Conservation (phyloP, 2,797 vertebrate genomes). For the Enteromius unitaeniatus region DNA sequence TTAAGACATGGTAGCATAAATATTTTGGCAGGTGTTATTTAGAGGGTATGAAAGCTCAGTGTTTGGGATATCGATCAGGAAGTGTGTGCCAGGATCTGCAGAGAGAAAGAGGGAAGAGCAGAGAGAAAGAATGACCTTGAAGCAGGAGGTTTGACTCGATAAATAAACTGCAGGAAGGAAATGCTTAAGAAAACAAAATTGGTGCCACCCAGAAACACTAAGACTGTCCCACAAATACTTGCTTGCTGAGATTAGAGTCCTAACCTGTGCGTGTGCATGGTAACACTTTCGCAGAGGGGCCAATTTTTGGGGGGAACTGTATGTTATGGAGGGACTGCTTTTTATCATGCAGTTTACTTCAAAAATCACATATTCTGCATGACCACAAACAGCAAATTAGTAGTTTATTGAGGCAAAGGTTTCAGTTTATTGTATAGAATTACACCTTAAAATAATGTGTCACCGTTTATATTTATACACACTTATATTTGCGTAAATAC, state of each 20-base stretch:
- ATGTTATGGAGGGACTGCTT: no score
- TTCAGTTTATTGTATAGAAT: no score
- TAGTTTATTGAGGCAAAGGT: no score
- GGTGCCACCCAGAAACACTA: slow-evolving; percentile 43
- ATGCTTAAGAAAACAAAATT: slow-evolving; percentile 54
- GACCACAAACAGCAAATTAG: not conserved
- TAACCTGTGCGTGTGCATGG: no score
- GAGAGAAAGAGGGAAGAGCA: slow-evolving; percentile 62
- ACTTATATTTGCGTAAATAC: no score
- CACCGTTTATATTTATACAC: no score
- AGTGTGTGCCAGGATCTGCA: slow-evolving; percentile 55
- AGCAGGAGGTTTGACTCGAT: slow-evolving; percentile 64
- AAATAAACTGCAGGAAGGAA: slow-evolving; percentile 66
- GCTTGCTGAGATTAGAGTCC: not conserved
- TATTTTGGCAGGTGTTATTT: slow-evolving; percentile 74
- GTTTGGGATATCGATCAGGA: slow-evolving; percentile 70
- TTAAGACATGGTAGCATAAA: slow-evolving; percentile 67
- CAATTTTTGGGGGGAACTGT: no score
- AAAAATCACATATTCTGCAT: not conserved
- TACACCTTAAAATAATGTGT: no score
- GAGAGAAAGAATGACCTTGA: slow-evolving; percentile 69
- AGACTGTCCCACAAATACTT: not conserved
- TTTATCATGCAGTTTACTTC: not conserved
- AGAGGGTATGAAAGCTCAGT: slow-evolving; percentile 71
- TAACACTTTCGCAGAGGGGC: not conserved